phyloP scores from a whole-genome alignment of 92 coral and sea anemone genomes.

The Parazoanthus darwini region DNA sequence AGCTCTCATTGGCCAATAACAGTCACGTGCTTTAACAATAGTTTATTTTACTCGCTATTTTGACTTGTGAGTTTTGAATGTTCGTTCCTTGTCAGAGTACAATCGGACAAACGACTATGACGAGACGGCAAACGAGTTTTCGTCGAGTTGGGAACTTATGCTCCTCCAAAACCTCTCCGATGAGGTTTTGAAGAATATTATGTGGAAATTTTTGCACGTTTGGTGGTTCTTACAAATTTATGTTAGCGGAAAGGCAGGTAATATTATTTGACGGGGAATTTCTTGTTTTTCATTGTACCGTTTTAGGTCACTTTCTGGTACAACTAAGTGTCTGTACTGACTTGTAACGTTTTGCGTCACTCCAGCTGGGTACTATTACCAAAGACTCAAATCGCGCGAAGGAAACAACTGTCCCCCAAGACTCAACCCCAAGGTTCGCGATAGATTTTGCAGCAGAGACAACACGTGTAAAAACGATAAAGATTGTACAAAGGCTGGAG shows the following conservation, averaged over 20 bases:
- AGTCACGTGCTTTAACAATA: slow-evolving; percentile 75
- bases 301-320: slow-evolving; percentile 39
- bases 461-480: slow-evolving; percentile 75
- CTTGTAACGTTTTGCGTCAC: slow-evolving; percentile 14
- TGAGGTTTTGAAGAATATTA: slow-evolving; percentile 68
- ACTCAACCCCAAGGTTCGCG: slow-evolving; percentile 55
- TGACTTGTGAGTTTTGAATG: slow-evolving; percentile 84
- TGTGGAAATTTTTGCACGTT: slow-evolving; percentile 82
- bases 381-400: slow-evolving; percentile 83
- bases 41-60: slow-evolving; percentile 67
- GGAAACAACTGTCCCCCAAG: slow-evolving; percentile 76
- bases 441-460: slow-evolving; percentile 49
- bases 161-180: slow-evolving; percentile 46
- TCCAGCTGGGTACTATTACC: slow-evolving; percentile 68
- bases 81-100: slow-evolving; percentile 78
- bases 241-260: slow-evolving; percentile 82
- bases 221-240: slow-evolving; percentile 73
- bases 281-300: slow-evolving; percentile 56
- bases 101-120: slow-evolving; percentile 72
- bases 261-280: slow-evolving; percentile 62
- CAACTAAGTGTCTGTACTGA: slow-evolving; percentile 15
- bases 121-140: slow-evolving; percentile 55
- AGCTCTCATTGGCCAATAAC: slow-evolving; percentile 54
- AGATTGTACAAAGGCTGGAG: slow-evolving; percentile 63
- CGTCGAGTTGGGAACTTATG: slow-evolving; percentile 50